Conservation (phyloP, 1,140 invertebrate genomes). For the Ridgeia piscesae region DNA sequence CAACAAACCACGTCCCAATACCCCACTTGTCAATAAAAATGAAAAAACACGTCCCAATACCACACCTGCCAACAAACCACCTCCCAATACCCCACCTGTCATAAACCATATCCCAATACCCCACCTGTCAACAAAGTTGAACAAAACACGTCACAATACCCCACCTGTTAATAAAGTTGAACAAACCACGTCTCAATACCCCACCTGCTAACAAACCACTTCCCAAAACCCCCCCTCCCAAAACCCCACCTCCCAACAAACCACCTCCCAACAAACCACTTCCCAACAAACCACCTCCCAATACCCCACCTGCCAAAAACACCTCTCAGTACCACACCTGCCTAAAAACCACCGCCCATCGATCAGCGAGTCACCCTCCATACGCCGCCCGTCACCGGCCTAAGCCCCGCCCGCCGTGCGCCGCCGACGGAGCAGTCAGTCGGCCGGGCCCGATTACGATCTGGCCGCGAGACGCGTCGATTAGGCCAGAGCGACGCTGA, state of each 20-base stretch:
- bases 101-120: too few species aligned
- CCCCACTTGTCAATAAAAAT: too few species aligned
- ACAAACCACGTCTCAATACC: too few species aligned
- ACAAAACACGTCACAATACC: too few species aligned
- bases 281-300: not conserved
- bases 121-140: too few species aligned
- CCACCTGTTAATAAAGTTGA: too few species aligned
- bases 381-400: not conserved
- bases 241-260: not conserved
- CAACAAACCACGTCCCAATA: too few species aligned
- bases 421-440: not conserved
- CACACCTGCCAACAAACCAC: too few species aligned
- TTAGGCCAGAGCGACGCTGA: not conserved
- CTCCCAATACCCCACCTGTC: too few species aligned
- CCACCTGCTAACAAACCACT: too few species aligned
- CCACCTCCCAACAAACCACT: not conserved
- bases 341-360: not conserved
- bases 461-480: not conserved
- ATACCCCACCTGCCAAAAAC: not conserved
- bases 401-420: not conserved
- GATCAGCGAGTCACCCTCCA: not conserved
- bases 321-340: not conserved
- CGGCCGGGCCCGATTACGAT: not conserved
- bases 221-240: not conserved
- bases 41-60: too few species aligned